Evolutionary conservation across 37 sponge, comb jelly and placozoan genomes (phyloP).

Genomic region (Dysidea cf. avara): DNA sequence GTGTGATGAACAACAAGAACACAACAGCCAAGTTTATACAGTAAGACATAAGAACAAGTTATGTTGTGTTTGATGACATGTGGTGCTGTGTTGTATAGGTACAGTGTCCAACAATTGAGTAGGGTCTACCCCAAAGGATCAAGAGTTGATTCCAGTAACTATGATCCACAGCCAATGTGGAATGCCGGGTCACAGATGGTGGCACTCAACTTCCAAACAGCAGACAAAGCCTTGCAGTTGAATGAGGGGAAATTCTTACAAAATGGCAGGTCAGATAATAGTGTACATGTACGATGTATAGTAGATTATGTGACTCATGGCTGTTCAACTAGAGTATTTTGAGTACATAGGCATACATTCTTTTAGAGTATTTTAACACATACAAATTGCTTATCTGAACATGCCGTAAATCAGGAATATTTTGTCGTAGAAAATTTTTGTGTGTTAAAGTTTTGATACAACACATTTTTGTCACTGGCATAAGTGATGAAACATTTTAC

Average conservation of each 20-base stretch:
- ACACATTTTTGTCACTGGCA: no score
- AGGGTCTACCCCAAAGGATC: constrained; percentile 94
- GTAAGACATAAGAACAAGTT: no score
- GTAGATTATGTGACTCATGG: constrained; percentile 10
- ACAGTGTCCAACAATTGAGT: constrained; percentile 73
- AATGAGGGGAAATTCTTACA: constrained; percentile 92
- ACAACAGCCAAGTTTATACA: constrained; percentile 59
- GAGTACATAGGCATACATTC: no score
- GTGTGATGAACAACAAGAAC: constrained; percentile 48
- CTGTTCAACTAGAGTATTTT: no score
- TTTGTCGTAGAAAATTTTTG: no score
- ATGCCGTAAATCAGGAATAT: no score
- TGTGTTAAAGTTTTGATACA: no score
- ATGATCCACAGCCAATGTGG: constrained; percentile 93
- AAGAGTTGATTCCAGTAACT: constrained; percentile 94
- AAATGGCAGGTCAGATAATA: constrained; percentile 66
- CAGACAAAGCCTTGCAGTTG: constrained; percentile 95
- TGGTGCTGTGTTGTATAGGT: background rate
- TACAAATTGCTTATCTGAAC: no score
- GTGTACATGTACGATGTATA: constrained; percentile 2
- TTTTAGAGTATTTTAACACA: no score
- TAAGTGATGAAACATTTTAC: no score
- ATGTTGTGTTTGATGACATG: background rate
- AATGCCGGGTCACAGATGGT: constrained; percentile 91
- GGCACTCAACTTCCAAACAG: constrained; percentile 97